Evolutionary conservation across 2,888 invertebrate genomes (phyloP).

Genomic region (Trachelus stipa): DNA sequence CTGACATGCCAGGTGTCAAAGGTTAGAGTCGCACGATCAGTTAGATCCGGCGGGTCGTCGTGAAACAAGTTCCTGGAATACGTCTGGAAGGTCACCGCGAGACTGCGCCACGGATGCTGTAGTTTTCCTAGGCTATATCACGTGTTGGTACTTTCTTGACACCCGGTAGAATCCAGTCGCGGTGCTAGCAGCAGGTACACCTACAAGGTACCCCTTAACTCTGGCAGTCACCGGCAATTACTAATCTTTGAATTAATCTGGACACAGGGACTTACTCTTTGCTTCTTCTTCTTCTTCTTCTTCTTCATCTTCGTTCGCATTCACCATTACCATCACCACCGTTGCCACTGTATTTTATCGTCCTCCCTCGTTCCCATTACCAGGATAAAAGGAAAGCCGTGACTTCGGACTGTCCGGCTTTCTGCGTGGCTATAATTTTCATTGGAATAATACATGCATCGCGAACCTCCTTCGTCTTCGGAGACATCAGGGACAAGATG

Average conservation of each 20-base stretch:
- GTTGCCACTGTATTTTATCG: neutral
- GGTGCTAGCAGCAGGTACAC: neutral
- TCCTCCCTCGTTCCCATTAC: conserved; percentile 4
- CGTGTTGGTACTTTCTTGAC: neutral
- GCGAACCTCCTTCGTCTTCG: neutral
- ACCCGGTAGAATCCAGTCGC: neutral
- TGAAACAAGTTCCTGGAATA: neutral
- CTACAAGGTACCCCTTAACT: neutral
- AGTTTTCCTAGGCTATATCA: neutral
- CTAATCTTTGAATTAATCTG: conserved; percentile 10
- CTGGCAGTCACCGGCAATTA: conserved; percentile 3
- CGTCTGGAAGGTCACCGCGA: neutral
- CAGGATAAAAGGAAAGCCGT: neutral
- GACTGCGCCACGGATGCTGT: neutral
- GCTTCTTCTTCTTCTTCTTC: neutral
- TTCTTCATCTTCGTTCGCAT: neutral
- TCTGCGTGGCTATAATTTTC: neutral
- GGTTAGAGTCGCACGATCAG: conserved; percentile 10
- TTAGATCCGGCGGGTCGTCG: conserved; percentile 8
- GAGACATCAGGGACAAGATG: neutral
- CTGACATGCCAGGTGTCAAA: conserved; percentile 9
- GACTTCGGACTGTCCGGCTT: neutral
- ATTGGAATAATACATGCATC: conserved; percentile 7
- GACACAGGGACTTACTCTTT: neutral
- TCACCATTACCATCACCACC: neutral